Conservation (phyloP, 53 echinoderm and acorn worm species). For the Arbacia lixula region DNA sequence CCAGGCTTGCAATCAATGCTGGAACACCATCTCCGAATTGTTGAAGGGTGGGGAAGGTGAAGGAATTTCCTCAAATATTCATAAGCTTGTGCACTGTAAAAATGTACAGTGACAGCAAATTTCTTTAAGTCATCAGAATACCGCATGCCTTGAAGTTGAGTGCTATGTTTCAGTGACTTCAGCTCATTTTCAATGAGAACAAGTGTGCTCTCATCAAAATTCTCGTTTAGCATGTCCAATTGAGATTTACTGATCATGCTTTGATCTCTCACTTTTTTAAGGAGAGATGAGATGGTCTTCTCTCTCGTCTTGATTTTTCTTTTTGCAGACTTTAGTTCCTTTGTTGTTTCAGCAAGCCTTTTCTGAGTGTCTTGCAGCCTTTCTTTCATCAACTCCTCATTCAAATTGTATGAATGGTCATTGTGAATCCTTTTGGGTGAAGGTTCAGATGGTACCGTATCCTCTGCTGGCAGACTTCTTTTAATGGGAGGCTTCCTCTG, state of each 20-base stretch:
- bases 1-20: constrained; percentile 63
- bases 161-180: constrained; percentile 24
- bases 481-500: constrained; percentile 10
- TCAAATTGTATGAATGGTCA: constrained; percentile 39
- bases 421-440: constrained; percentile 22
- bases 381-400: background rate
- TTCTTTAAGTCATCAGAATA: constrained; percentile 70
- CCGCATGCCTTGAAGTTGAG: constrained; percentile 43
- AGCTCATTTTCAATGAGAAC: constrained; percentile 53
- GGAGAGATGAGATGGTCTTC: constrained; percentile 29
- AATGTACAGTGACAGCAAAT: constrained; percentile 73
- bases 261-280: constrained; percentile 43
- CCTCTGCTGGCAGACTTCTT: constrained; percentile 12
- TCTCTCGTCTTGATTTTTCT: constrained; percentile 26
- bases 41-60: constrained; percentile 57
- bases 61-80: constrained; percentile 57
- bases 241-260: constrained; percentile 50
- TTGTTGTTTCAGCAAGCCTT: constrained; percentile 43
- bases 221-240: constrained; percentile 46
- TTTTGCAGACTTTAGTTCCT: constrained; percentile 46
- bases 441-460: background rate
- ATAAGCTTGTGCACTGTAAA: constrained; percentile 67
- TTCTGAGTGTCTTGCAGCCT: constrained; percentile 36
- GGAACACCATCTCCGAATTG: constrained; percentile 58
- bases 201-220: constrained; percentile 51